A percentile compares a stretch with the other conserved stretches of the same genome.
phyloP scores from a whole-genome alignment of 2,888 invertebrate genomes.

The Archips xylosteana region DNA sequence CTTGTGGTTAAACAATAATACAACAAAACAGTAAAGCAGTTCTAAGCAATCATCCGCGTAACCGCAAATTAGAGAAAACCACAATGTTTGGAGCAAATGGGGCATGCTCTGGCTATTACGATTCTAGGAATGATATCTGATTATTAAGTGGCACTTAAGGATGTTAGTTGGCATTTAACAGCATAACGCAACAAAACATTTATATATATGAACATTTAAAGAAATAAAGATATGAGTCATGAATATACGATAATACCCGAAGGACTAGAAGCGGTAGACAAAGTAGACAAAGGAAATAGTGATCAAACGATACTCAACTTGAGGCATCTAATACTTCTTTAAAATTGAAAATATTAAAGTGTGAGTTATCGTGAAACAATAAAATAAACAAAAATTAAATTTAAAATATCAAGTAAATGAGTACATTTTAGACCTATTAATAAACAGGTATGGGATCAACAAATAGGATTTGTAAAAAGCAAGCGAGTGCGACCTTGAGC shows the following conservation, averaged over 20 bases:
- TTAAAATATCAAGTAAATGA: too few species aligned
- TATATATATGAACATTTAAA: background rate
- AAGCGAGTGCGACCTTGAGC: slow-evolving; percentile 1
- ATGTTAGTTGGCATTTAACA: background rate
- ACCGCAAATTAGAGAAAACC: slow-evolving; percentile 8
- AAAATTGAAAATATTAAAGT: background rate
- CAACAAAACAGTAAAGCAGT: slow-evolving; percentile 15
- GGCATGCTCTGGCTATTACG: background rate
- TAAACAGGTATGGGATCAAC: background rate
- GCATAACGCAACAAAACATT: background rate
- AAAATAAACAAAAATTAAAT: background rate
- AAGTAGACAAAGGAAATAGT: background rate
- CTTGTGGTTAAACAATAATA: too few species aligned
- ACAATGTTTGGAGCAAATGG: background rate
- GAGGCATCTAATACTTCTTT: background rate
- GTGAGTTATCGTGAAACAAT: too few species aligned
- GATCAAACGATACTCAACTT: background rate
- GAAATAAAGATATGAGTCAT: background rate
- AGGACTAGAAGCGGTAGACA: background rate
- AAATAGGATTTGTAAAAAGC: slow-evolving; percentile 16
- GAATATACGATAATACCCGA: background rate
- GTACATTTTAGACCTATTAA: background rate
- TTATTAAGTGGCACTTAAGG: slow-evolving; percentile 8
- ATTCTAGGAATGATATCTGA: slow-evolving; percentile 4
- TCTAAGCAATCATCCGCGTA: background rate